Evolutionary conservation across 2,888 invertebrate genomes (phyloP), one percentile per base, ranked within the genome.

Genomic region (Tridacna gigas): DNA sequence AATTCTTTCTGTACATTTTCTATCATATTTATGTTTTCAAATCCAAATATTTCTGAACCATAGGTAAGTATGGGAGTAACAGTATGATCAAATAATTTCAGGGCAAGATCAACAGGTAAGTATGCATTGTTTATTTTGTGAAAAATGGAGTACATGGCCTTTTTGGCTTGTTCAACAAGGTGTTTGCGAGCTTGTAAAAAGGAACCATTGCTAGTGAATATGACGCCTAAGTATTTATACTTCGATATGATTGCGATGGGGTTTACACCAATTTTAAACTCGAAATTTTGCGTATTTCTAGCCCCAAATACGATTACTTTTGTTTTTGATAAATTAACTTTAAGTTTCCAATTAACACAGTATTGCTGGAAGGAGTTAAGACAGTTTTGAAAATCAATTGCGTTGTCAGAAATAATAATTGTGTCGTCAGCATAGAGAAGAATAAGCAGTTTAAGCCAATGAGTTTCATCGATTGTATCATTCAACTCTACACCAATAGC

Each of bases 381-480:
- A 12, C 63, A 71, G 18, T 45, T 67, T 60, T 82, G 74, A 45
- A 82, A 45, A 13, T 56, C 73, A 9, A 18, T 18, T 18, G 37
- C 22, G 22, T 18, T 65, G n/a, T 76, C 79, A 28, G 79, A 25
- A 22, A 82, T 45, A 26, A 79, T 63, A n/a, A 82, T 63, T 25
- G 82, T 78, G 67, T 79, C 82, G 25, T 82, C 79, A 28, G 74
- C 74, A 60, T 74, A 74, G 26, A 74, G 60, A 12, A 74, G 56
- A 15, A 74, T 25, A 22, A 74, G 25, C 20, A 74, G 74, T 28
- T 74, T 74, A 18, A 74, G 37, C 74, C 74, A 74, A 18, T 20
- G 22, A 25, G 28, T 26, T 60, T 28, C 56, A 74, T 56, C 22
- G 15, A 28, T 18, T 28, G 47, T 20, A 22, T 47, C 22, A n/a